Percentiles rank a stretch among this genome's conserved stretches.
These are phyloP conservation scores for Cheumatopsyche charites DNA, from an alignment of 1,140 invertebrate species.

Conservation along the genomic window DNA sequence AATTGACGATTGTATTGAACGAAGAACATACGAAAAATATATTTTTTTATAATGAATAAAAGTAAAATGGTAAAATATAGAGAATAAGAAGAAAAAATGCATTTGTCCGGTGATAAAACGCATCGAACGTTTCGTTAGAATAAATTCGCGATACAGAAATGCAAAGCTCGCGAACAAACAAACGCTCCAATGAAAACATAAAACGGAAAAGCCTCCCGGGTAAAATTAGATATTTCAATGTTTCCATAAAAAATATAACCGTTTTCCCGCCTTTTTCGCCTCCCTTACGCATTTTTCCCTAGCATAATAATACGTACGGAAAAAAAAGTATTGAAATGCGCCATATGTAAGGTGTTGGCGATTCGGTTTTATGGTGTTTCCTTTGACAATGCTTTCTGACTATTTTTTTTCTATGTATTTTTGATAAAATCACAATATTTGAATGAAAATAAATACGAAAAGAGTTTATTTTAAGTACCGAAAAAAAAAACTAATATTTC, in stretches of 20 bases:
- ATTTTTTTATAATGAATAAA: too few species aligned
- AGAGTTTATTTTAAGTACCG: too few species aligned
- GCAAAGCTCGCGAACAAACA: not conserved
- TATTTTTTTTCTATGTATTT: too few species aligned
- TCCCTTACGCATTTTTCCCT: too few species aligned
- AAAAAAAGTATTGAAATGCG: constrained; percentile 7
- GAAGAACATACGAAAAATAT: too few species aligned
- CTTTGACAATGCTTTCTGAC: too few species aligned
- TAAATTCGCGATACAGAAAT: not conserved
- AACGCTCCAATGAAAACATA: constrained; percentile 25
- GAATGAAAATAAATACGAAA: too few species aligned
- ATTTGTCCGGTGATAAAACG: not conserved
- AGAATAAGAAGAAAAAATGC: too few species aligned
- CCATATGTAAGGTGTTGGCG: constrained; percentile 8
- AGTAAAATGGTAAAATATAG: too few species aligned
- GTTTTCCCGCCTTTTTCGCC: constrained; percentile 2
- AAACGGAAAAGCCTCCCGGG: constrained; percentile 21
- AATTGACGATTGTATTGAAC: too few species aligned
- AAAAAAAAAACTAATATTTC: too few species aligned
- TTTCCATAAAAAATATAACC: constrained; percentile 24
- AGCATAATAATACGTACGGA: not conserved
- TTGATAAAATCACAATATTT: too few species aligned
- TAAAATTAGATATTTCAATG: constrained; percentile 26
- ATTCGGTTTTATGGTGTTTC: not conserved
- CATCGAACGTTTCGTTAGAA: not conserved